Evolutionary conservation across 2,113 vertebrate species (phyloP).

Genomic region (Mesocricetus auratus): DNA sequence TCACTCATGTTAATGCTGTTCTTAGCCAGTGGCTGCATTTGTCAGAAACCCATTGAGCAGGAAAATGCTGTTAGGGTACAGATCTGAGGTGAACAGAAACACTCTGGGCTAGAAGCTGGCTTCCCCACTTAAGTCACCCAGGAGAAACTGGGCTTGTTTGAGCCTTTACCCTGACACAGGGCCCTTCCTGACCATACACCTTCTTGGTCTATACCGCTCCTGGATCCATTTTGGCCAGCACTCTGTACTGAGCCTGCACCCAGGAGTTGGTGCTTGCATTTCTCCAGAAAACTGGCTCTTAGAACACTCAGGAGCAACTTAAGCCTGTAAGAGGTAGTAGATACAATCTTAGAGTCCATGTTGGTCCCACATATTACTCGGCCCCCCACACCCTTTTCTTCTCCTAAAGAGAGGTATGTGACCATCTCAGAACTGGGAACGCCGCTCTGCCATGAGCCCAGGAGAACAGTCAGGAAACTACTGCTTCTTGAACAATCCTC

Average conservation of each 20-base stretch:
- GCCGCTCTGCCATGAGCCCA: background rate
- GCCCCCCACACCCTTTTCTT: background rate
- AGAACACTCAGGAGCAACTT: background rate
- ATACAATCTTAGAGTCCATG: background rate
- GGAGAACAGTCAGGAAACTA: background rate
- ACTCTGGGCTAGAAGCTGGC: background rate
- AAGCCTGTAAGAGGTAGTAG: background rate
- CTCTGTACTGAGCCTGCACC: too few relatives aligned
- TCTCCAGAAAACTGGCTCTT: background rate
- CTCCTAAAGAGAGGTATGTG: fast-evolving
- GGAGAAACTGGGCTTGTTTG: background rate
- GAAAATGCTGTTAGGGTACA: background rate
- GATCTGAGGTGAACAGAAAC: background rate
- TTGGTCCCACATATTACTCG: too few relatives aligned
- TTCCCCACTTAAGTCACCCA: background rate
- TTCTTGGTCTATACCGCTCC: background rate
- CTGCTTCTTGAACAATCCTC: fast-evolving
- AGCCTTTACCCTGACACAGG: background rate
- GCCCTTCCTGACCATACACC: background rate
- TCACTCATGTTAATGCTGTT: background rate
- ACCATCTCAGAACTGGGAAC: background rate
- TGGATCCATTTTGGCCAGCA: background rate
- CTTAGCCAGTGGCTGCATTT: background rate
- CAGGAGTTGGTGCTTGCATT: background rate
- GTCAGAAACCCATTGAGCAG: background rate